A percentile compares a stretch with the other conserved stretches of the same genome.
These are phyloP conservation scores for Sipha maydis DNA, from an alignment of 2,888 invertebrate genomes.

Conservation along the genomic window DNA sequence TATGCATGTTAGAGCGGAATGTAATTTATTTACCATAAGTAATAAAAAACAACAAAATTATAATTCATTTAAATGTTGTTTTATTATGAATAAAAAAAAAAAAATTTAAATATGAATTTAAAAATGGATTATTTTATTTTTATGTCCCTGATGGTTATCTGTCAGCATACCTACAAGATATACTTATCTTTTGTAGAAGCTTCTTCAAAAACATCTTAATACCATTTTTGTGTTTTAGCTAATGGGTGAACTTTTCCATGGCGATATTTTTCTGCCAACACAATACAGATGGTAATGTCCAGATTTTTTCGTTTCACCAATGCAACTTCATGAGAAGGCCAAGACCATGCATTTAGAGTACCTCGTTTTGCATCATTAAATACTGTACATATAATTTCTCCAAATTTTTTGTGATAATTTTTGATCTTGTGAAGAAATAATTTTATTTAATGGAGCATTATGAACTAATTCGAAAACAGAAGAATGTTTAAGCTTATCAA, in stretches of 20 bases:
- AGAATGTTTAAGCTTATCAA: slow-evolving; percentile 14
- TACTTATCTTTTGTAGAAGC: neutral
- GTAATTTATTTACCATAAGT: too few relatives aligned
- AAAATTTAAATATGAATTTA: too few relatives aligned
- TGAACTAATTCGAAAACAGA: slow-evolving; percentile 2
- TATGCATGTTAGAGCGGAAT: too few relatives aligned
- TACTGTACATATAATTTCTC: slow-evolving; percentile 7
- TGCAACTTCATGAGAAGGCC: neutral
- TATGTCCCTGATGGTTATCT: too few relatives aligned
- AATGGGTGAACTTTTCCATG: neutral
- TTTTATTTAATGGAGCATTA: neutral
- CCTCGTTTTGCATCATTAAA: slow-evolving; percentile 17
- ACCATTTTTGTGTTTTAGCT: neutral
- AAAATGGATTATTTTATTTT: too few relatives aligned
- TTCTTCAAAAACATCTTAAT: neutral
- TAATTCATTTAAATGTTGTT: too few relatives aligned
- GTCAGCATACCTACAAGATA: too few relatives aligned
- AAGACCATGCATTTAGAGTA: slow-evolving; percentile 6
- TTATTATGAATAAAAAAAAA: too few relatives aligned
- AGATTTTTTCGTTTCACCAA: neutral
- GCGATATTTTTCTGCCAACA: neutral
- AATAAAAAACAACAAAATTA: too few relatives aligned
- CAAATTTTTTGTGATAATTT: slow-evolving; percentile 14
- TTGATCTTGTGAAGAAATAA: slow-evolving; percentile 21
- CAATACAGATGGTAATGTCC: neutral